Evolutionary conservation across 2,113 vertebrate genomes (phyloP).

Genomic region (Dipodomys spectabilis): DNA sequence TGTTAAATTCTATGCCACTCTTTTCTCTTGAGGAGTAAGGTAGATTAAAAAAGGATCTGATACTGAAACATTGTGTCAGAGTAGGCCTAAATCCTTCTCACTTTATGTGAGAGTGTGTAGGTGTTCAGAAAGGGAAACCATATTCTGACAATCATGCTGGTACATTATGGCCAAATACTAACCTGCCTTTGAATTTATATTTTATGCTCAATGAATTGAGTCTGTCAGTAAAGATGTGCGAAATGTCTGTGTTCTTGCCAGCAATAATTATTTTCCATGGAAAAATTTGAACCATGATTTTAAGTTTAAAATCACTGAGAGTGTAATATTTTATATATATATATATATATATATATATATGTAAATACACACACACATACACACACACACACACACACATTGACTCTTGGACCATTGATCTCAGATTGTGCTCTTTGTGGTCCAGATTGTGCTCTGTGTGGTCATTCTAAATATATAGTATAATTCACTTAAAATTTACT

Average conservation of each 20-base stretch:
- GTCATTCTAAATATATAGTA: neutral
- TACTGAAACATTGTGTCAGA: neutral
- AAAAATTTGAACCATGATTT: neutral
- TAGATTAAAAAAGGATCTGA: constrained; percentile 5
- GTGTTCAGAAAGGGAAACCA: neutral
- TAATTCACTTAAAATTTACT: neutral
- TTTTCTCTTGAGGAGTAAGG: neutral
- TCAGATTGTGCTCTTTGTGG: neutral
- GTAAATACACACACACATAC: too few species aligned
- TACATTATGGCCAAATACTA: neutral
- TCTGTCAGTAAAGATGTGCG: neutral
- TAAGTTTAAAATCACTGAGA: neutral
- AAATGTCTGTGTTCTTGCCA: neutral
- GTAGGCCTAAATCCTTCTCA: neutral
- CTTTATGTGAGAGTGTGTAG: neutral
- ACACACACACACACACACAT: too few species aligned
- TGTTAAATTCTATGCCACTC: neutral
- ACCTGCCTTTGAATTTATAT: neutral
- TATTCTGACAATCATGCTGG: neutral
- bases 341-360: too few species aligned
- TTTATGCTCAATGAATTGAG: neutral
- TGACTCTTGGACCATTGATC: neutral
- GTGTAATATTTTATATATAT: neutral
- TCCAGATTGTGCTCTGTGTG: neutral
- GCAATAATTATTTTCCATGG: neutral